A percentile compares a stretch with the other conserved stretches of the same genome.
These are phyloP conservation scores for Drosophila elegans DNA, from an alignment of 1,140 invertebrate species.

Conservation along the genomic window DNA sequence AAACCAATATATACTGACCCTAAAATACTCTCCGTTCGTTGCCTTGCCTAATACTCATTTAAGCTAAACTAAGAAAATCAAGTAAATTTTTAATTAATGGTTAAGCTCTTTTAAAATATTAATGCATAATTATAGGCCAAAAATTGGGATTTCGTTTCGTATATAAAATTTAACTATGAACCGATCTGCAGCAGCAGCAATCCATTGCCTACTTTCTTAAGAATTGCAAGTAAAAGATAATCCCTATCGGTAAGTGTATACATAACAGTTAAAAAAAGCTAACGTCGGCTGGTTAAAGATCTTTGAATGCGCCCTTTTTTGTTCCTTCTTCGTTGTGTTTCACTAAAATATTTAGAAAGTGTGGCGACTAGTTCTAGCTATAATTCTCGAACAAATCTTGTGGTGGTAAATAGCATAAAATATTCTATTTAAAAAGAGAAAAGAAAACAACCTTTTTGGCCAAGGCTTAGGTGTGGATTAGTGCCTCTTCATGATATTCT, in stretches of 20 bases:
- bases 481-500: conserved; percentile 8
- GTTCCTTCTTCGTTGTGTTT: conserved; percentile 31
- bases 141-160: conserved; percentile 26
- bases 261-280: conserved; percentile 57
- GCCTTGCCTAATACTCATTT: conserved; percentile 60
- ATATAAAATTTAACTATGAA: conserved; percentile 67
- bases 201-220: conserved; percentile 52
- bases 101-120: conserved; percentile 71
- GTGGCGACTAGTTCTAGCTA: conserved; percentile 25
- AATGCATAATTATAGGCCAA: conserved; percentile 38
- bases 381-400: conserved; percentile 21
- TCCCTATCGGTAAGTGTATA: conserved; percentile 32
- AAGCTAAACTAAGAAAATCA: conserved; percentile 62
- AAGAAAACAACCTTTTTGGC: conserved; percentile 32
- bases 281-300: conserved; percentile 40
- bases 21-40: conserved; percentile 62
- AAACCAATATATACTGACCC: conserved; percentile 24
- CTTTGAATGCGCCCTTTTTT: conserved; percentile 1
- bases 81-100: conserved; percentile 40
- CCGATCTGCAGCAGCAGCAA: conserved; percentile 54
- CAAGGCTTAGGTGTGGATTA: conserved; percentile 30
- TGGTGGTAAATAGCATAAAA: conserved; percentile 50
- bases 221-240: conserved; percentile 47
- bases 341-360: conserved; percentile 10
- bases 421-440: conserved; percentile 46